phyloP scores from a whole-genome alignment of 2,797 vertebrate genomes.

The Erpetoichthys calabaricus region DNA sequence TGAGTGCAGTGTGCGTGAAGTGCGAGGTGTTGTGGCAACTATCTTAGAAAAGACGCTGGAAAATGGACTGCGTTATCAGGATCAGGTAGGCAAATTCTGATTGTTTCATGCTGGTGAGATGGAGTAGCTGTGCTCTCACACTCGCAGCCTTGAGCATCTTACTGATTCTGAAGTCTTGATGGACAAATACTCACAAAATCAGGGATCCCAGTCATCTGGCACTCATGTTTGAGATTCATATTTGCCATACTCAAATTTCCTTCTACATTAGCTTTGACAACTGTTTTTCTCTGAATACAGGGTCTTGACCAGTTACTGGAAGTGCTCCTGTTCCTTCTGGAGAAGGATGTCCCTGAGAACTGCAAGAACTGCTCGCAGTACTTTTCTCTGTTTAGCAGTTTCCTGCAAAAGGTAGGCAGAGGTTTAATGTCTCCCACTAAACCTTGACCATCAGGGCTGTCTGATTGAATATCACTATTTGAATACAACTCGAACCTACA shows the following conservation, averaged over 20 bases:
- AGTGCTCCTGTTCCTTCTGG: slow-evolving; percentile 77
- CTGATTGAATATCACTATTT: too few species aligned
- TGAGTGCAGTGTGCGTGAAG: slow-evolving; percentile 85
- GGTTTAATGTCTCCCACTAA: neutral
- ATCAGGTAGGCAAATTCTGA: slow-evolving; percentile 47
- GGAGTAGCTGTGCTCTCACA: too few species aligned
- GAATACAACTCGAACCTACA: too few species aligned
- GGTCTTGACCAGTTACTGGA: slow-evolving; percentile 72
- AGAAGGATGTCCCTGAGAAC: slow-evolving; percentile 95
- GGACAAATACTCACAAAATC: too few species aligned
- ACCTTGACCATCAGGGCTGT: too few species aligned
- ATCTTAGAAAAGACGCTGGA: slow-evolving; percentile 92
- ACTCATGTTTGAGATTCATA: too few species aligned
- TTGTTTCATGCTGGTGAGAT: neutral
- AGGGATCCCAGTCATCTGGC: too few species aligned
- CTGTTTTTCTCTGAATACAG: slow-evolving; percentile 35
- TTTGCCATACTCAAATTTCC: neutral
- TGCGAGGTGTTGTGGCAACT: slow-evolving; percentile 85
- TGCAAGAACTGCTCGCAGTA: slow-evolving; percentile 97
- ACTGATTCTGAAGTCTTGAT: too few species aligned
- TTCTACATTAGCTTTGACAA: neutral
- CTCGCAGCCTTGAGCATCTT: too few species aligned
- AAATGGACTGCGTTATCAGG: slow-evolving; percentile 81
- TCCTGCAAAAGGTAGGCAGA: slow-evolving; percentile 77
- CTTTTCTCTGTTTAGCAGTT: slow-evolving; percentile 91